Base-by-base conservation (phyloP, 2,888 invertebrate species). In the Bhutanitis thaidina region DNA sequence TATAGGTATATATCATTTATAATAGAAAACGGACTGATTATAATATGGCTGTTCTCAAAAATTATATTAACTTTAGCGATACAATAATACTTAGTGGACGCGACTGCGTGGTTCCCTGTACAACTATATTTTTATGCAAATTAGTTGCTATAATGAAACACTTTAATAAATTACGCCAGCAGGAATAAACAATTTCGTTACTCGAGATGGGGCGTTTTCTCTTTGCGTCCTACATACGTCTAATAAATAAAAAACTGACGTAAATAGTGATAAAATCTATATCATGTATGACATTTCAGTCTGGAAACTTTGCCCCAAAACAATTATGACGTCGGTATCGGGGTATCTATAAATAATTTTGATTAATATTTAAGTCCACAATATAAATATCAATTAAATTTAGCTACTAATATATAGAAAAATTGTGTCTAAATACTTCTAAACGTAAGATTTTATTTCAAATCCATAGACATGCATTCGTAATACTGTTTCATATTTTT, bases 81-180 rank as follows among this genome's bases (percentile, higher is more conserved):
- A n/a, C n/a, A n/a, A 34, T 46, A 4, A 20, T 20, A 20, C 5
- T 2, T 8, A 10, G 3, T 30, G 0, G 0, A 30, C 1, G 30
- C n/a, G 10, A 14, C 35, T 34, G 35, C 13, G 44, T 13, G 35
- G 35, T 20, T 34, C 35, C 4, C 35, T 36, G 44, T 36, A 44
- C 10, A 44, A 9, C 36, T 25, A 44, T 35, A 36, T n/a, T 25
- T 35, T 44, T 44, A 27, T 44, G 44, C 44, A 36, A 44, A 44
- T 36, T 25, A 35, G 13, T 35, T 44, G 3, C 14, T 35, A 14
- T 20, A 36, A 14, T 25, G 36, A 20, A n/a, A 44, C 27, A 36
- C 30, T 14, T 29, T 13, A 14, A 27, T 29, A 9, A 29, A 27
- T 29, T 40, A 13, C n/a, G 27, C 7, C 29, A 20, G 25, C 7